phyloP scores from a whole-genome alignment of 2,113 vertebrate genomes.

The Sus scrofa region DNA sequence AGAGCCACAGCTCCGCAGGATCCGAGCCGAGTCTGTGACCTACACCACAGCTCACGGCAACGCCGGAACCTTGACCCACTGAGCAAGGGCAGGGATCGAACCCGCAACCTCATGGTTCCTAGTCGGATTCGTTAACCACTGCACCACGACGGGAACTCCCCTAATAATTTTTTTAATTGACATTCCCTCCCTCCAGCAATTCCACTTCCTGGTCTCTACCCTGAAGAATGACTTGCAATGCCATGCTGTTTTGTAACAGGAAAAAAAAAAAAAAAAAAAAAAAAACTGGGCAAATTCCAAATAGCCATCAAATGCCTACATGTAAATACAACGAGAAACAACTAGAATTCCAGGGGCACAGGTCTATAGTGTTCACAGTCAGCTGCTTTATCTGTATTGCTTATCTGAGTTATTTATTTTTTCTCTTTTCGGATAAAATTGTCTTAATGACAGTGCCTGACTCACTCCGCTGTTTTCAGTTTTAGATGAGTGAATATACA shows the following conservation, averaged over 20 bases:
- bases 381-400: background rate
- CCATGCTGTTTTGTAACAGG: background rate
- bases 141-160: too few species aligned
- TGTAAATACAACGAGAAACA: constrained; percentile 18
- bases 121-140: too few species aligned
- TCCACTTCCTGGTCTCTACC: background rate
- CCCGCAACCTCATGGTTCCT: too few species aligned
- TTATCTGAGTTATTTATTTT: background rate
- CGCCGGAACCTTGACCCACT: too few species aligned
- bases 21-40: too few species aligned
- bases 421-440: background rate
- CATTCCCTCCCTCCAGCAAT: background rate
- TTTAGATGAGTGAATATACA: background rate
- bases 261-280: background rate
- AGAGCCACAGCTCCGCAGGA: too few species aligned
- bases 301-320: background rate
- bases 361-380: background rate
- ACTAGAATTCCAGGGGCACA: background rate
- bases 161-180: background rate
- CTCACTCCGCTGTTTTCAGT: background rate
- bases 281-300: background rate
- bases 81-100: too few species aligned
- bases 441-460: background rate
- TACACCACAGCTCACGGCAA: too few species aligned
- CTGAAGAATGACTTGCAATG: background rate